phyloP scores from a whole-genome alignment of 2,113 vertebrate genomes.

The Brevimyrus niger region DNA sequence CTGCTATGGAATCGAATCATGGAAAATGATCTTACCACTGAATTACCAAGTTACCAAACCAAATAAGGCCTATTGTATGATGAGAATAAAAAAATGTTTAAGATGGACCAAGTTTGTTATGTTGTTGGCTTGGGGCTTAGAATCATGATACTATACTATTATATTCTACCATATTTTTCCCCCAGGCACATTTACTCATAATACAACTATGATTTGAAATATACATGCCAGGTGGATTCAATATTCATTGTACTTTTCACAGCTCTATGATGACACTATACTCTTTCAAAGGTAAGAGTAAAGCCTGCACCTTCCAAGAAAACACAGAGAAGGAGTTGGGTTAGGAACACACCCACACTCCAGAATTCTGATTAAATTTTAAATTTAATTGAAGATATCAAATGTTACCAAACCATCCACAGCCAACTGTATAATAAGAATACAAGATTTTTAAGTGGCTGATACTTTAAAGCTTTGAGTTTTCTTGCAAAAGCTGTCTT shows the following conservation, averaged over 20 bases:
- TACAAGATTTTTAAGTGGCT: background rate
- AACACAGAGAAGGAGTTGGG: background rate
- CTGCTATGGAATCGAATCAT: background rate
- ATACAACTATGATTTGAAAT: conserved; percentile 3
- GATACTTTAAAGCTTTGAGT: background rate
- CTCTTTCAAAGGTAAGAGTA: background rate
- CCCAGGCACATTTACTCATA: background rate
- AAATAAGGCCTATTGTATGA: background rate
- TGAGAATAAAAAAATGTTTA: background rate
- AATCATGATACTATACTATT: background rate
- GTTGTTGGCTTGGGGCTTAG: background rate
- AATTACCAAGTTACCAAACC: background rate
- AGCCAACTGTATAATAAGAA: background rate
- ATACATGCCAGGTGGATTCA: background rate
- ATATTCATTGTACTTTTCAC: background rate
- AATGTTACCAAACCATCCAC: background rate
- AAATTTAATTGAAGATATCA: background rate
- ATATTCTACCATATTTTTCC: background rate
- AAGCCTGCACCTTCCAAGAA: background rate
- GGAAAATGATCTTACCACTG: background rate
- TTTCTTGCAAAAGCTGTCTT: background rate
- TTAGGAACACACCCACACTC: background rate
- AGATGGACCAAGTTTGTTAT: background rate
- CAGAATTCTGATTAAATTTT: background rate
- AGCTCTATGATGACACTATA: background rate